These are phyloP conservation scores for Panzeria rudis DNA, from an alignment of 2,888 invertebrate species.

Conservation along the genomic window DNA sequence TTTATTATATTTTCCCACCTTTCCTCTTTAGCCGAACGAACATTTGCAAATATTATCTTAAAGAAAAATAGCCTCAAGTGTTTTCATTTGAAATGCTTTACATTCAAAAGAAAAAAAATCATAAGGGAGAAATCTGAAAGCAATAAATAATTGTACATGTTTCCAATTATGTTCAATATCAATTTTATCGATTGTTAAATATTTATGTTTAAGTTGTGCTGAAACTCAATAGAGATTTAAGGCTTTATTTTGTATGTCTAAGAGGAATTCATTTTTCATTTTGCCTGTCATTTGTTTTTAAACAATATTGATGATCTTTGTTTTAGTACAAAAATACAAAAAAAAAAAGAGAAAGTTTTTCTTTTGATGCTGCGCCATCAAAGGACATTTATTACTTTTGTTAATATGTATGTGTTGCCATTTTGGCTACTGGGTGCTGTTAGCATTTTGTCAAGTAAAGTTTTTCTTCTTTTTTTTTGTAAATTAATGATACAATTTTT, in stretches of 20 bases:
- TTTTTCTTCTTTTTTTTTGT: neutral
- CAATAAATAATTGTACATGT: conserved; percentile 12
- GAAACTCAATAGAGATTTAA: neutral
- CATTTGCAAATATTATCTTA: neutral
- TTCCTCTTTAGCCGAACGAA: neutral
- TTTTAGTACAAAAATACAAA: neutral
- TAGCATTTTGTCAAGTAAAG: conserved; percentile 15
- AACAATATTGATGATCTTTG: conserved; percentile 31
- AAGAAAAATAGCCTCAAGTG: neutral
- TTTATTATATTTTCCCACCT: neutral
- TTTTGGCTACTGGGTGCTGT: neutral
- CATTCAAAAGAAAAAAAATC: neutral
- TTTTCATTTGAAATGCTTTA: neutral
- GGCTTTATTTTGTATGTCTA: neutral
- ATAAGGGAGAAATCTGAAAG: neutral
- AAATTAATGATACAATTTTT: conserved; percentile 29
- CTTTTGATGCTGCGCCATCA: neutral
- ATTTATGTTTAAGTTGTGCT: neutral
- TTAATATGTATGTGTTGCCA: neutral
- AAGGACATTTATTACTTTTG: conserved; percentile 38
- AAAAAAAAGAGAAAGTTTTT: neutral
- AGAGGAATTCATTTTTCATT: conserved; percentile 27
- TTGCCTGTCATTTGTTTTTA: conserved; percentile 19
- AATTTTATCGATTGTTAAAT: neutral
- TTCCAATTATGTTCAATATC: neutral